Base-by-base conservation (phyloP, 2,113 vertebrate species). In the Mus pahari region DNA sequence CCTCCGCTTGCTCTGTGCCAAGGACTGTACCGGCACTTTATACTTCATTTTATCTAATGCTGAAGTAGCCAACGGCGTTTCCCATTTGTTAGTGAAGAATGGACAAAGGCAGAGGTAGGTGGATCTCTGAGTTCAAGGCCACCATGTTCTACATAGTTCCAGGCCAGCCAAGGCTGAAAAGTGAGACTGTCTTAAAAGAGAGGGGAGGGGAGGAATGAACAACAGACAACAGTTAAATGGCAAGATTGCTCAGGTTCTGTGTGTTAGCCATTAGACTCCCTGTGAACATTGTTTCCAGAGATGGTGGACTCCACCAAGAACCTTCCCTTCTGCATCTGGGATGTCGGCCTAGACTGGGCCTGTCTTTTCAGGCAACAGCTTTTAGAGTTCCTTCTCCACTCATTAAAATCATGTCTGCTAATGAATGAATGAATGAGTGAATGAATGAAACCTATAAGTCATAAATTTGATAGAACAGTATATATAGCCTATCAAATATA, bases 361-460 rank as follows among this genome's bases (percentile, higher is more conserved):
- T 45, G 88, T 16, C 33, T 92, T 74, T 84, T 70, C 24, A 83
- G 68, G 71, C 53, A 79, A 26, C 70, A 82, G 19, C 28, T 1
- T 82, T 11, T 55, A 16, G 55, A 42, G 8, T 92, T 97, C 55
- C 64, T 88, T 91, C 82, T 90, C 64, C 70, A 4, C n/a, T 89
- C 48, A 64, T 8, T 48, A 64, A 79, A 90, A 53, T 33, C 13
- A 26, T 48, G 3, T 79, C 84, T 92, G 28, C 68, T 91, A 36
- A 58, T 71, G 64, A 70, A 70, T 70, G 31, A 86, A 79, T 19
- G 89, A 96, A 60, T 83, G 24, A 93, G 78, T 22, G 45, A 93
- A 73, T 77, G 10, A 94, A 86, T 93, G n/a, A 96, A 91, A 91
- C 90, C 71, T 24, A 20, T 8, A 93, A 86, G 83, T 68, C 45